A percentile compares a stretch with the other conserved stretches of the same genome.
Evolutionary conservation across 2,797 vertebrate genomes (phyloP).

Genomic region (Catharus ustulatus): DNA sequence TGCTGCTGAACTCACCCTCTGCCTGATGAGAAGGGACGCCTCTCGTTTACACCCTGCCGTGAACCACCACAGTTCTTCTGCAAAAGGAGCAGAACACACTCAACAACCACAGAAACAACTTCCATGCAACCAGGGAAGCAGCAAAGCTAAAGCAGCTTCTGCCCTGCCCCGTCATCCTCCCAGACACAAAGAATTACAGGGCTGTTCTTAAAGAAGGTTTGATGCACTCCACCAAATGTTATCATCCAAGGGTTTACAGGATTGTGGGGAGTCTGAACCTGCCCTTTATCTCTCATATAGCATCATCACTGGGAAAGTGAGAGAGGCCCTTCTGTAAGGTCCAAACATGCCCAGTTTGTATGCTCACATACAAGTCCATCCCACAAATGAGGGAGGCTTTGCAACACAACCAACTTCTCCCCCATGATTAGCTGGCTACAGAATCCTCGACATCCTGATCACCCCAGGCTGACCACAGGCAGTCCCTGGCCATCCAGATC

Average conservation of each 20-base stretch:
- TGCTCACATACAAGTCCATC: background rate
- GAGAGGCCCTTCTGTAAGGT: background rate
- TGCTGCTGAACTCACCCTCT: slow-evolving; percentile 34
- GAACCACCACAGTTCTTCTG: slow-evolving; percentile 38
- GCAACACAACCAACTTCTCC: background rate
- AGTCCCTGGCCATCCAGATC: background rate
- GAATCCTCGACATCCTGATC: background rate
- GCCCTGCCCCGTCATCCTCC: background rate
- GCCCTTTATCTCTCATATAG: background rate
- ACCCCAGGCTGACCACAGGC: background rate
- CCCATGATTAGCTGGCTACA: background rate
- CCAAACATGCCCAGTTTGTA: background rate
- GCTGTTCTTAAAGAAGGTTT: background rate
- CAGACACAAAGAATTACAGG: background rate
- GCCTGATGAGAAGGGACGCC: background rate
- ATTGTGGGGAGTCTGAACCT: background rate
- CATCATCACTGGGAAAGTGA: background rate
- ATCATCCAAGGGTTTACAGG: background rate
- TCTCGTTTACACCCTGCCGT: background rate
- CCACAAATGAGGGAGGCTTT: background rate
- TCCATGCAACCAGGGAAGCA: background rate
- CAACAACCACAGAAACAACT: background rate
- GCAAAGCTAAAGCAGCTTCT: background rate
- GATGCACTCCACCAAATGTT: background rate
- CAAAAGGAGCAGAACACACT: background rate